phyloP scores from a whole-genome alignment of 2,113 vertebrate genomes.

The Syrmaticus mikado region DNA sequence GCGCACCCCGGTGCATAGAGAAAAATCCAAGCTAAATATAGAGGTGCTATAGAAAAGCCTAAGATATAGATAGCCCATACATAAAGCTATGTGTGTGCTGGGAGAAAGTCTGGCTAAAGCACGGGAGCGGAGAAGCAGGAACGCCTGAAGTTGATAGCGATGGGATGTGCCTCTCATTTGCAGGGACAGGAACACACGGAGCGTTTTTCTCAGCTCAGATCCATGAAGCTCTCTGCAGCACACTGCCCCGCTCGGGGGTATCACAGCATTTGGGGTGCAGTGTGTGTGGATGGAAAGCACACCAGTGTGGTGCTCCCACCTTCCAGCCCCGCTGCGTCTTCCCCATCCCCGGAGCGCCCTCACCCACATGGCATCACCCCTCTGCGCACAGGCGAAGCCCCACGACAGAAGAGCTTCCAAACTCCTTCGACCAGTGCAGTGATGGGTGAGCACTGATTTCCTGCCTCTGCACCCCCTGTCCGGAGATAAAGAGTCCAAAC shows the following conservation, averaged over 20 bases:
- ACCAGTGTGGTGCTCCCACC: not conserved
- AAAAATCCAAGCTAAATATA: constrained; percentile 46
- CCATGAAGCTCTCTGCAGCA: not conserved
- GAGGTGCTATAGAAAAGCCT: constrained; percentile 43
- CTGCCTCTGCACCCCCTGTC: not conserved
- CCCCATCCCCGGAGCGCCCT: not conserved
- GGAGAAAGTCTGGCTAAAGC: not conserved
- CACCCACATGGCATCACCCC: not conserved
- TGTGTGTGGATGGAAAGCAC: not conserved
- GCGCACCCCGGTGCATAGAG: not conserved
- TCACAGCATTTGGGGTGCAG: not conserved
- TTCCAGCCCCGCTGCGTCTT: not conserved
- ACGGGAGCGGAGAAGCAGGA: not conserved
- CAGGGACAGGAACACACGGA: not conserved
- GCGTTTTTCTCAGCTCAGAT: not conserved
- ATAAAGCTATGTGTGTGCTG: not conserved
- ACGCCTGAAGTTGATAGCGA: not conserved
- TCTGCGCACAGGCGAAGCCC: not conserved
- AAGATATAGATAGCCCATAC: constrained; percentile 32
- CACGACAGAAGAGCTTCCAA: not conserved
- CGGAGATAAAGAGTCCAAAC: not conserved
- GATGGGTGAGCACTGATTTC: not conserved
- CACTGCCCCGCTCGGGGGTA: not conserved
- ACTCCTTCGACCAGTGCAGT: too few relatives aligned
- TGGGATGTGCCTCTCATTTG: not conserved